Conservation (phyloP, 2,888 invertebrate genomes). For the Zele albiditarsus region DNA sequence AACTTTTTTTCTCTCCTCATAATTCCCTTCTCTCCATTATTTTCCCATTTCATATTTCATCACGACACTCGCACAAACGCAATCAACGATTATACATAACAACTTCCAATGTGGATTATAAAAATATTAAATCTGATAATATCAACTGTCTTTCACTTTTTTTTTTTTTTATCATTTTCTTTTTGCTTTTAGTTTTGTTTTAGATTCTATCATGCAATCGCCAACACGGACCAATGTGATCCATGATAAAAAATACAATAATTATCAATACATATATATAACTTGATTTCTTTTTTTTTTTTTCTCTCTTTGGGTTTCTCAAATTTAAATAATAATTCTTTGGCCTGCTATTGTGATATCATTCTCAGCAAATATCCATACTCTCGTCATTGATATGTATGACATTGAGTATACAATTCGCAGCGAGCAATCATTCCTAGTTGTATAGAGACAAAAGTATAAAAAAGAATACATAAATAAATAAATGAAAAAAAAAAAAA, state of each 20-base stretch:
- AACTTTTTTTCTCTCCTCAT: neutral
- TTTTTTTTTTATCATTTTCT: conserved; percentile 29
- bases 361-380: neutral
- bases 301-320: too few relatives aligned
- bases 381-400: conserved; percentile 30
- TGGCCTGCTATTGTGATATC: neutral
- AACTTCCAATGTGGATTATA: conserved; percentile 78
- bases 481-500: conserved; percentile 15
- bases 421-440: conserved; percentile 25
- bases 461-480: neutral
- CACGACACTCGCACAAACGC: conserved; percentile 51
- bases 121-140: conserved; percentile 73
- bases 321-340: neutral
- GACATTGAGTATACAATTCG: neutral
- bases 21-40: neutral
- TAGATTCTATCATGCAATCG: conserved; percentile 6
- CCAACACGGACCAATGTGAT: conserved; percentile 76
- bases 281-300: conserved; percentile 15
- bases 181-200: conserved; percentile 10
- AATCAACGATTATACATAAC: conserved; percentile 69
- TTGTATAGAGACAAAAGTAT: neutral
- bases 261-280: conserved; percentile 31
- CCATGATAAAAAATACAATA: conserved; percentile 69
- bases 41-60: conserved; percentile 35
- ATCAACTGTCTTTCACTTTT: conserved; percentile 49